Evolutionary conservation across 2,888 invertebrate species (phyloP), one percentile per base, ranked within the genome.

Genomic region (Habroteleia sp.): DNA sequence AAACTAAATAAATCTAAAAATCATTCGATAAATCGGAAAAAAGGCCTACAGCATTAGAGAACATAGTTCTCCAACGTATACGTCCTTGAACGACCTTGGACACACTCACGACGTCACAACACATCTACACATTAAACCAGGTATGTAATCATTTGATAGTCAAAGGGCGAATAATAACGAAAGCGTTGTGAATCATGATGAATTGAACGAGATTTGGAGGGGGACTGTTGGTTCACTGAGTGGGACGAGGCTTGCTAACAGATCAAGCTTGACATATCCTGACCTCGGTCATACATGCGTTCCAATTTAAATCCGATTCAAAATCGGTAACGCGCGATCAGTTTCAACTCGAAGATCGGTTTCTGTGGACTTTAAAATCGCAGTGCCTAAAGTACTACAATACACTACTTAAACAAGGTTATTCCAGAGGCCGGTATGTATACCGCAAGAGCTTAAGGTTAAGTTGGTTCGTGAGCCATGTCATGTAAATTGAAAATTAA

Each of bases 281-380:
- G 68, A 74, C 74, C 74, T 74, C 68, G 41, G 63, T 65, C 60
- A 58, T 54, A 60, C 58, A 52, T 69, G 65, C 69, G 69, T 52
- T 65, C 63, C 44, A 52, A 74, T 74, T 74, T 69, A 56, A 58
- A 16, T 17, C 63, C 7, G 33, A 41, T 35, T 8, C 54, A 14
- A 10, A 14, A 20, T 31, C 20, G 33, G 3, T 52, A 17, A 3
- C 23, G 33, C 16, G 50, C 50, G 50, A 25, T 31, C 65, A 65
- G 65, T 65, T 29, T 54, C 13, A 37, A 54, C 37, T 44, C 25
- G 33, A n/a, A 13, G 20, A 11, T 29, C 48, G 48, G 6, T 16
- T 29, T 29, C 8, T 46, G 35, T 35, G 50, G 13, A 10, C 20
- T 11, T 31, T 31, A 10, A 8, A n/a, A 5, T 23, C 25, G 0